Conservation (phyloP, 2,113 vertebrate species). For the Muntiacus reevesi region DNA sequence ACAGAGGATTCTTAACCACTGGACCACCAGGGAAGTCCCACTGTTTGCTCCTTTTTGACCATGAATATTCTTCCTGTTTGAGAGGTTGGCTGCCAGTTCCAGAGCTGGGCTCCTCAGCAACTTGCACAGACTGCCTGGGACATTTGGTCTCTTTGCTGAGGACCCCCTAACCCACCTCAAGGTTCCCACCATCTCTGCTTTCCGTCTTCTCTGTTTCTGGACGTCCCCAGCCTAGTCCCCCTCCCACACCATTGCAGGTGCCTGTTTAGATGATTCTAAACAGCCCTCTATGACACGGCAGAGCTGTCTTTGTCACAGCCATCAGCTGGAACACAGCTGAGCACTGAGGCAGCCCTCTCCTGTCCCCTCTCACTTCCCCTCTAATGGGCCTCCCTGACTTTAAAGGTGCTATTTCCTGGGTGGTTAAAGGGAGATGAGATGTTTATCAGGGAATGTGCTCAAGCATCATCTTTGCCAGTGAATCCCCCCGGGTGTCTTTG, state of each 20-base stretch:
- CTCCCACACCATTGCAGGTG: background rate
- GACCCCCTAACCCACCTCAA: background rate
- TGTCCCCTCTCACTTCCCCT: background rate
- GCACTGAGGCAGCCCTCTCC: background rate
- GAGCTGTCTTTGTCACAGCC: background rate
- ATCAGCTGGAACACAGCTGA: background rate
- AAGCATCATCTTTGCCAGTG: background rate
- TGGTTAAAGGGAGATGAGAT: background rate
- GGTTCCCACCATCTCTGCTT: background rate
- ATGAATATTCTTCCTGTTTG: background rate
- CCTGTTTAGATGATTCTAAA: background rate
- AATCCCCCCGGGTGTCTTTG: conserved; percentile 14
- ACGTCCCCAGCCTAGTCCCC: background rate
- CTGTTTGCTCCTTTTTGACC: background rate
- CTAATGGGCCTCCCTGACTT: conserved; percentile 30
- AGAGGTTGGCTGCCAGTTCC: background rate
- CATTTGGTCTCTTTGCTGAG: background rate
- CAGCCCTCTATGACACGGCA: background rate
- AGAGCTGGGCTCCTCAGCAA: background rate
- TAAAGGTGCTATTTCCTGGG: conserved; percentile 35
- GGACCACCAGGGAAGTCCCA: background rate
- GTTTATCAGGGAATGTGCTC: background rate
- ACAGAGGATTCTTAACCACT: background rate
- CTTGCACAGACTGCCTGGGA: background rate
- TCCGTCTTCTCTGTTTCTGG: background rate